Percentiles rank a stretch among this genome's conserved stretches.
phyloP scores from a whole-genome alignment of 1,140 invertebrate genomes.

The Bombus haemorrhoidalis region DNA sequence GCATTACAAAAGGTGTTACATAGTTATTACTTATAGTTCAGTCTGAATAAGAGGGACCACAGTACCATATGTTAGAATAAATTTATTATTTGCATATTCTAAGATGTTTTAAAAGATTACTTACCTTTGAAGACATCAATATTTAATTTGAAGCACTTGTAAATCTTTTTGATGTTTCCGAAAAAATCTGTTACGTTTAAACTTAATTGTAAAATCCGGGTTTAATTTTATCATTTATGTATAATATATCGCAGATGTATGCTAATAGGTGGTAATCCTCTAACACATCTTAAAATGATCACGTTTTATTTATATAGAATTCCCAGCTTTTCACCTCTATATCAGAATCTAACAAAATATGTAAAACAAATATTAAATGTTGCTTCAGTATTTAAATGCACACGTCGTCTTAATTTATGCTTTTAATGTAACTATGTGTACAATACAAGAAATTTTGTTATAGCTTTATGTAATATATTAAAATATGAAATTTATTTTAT shows the following conservation, averaged over 20 bases:
- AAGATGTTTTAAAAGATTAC: slow-evolving; percentile 45
- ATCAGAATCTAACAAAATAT: slow-evolving; percentile 20
- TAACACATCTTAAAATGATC: slow-evolving; percentile 28
- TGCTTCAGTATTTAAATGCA: slow-evolving; percentile 53
- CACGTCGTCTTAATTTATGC: slow-evolving; percentile 48
- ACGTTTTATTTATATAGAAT: slow-evolving; percentile 42
- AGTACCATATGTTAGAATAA: slow-evolving; percentile 55
- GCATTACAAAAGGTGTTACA: slow-evolving; percentile 29
- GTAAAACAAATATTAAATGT: slow-evolving; percentile 35
- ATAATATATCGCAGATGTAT: slow-evolving; percentile 21
- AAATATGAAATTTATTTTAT: slow-evolving; percentile 31
- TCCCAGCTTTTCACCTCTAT: not conserved
- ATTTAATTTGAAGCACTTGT: slow-evolving; percentile 21
- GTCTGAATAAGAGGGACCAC: slow-evolving; percentile 70
- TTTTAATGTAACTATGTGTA: slow-evolving; percentile 50
- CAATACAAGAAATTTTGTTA: slow-evolving; percentile 46
- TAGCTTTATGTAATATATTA: slow-evolving; percentile 35
- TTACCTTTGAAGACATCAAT: slow-evolving; percentile 1
- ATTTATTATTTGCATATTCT: slow-evolving; percentile 55
- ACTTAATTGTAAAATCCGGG: not conserved
- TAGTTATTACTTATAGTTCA: slow-evolving; percentile 59
- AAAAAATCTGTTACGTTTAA: not conserved
- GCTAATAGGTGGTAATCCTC: slow-evolving; percentile 30
- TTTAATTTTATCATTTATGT: slow-evolving; percentile 12
- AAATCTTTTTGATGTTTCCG: not conserved